A percentile compares a stretch with the other conserved stretches of the same genome.
Conservation (phyloP, 2,113 vertebrate species). For the Phalacrocorax pelagicus region DNA sequence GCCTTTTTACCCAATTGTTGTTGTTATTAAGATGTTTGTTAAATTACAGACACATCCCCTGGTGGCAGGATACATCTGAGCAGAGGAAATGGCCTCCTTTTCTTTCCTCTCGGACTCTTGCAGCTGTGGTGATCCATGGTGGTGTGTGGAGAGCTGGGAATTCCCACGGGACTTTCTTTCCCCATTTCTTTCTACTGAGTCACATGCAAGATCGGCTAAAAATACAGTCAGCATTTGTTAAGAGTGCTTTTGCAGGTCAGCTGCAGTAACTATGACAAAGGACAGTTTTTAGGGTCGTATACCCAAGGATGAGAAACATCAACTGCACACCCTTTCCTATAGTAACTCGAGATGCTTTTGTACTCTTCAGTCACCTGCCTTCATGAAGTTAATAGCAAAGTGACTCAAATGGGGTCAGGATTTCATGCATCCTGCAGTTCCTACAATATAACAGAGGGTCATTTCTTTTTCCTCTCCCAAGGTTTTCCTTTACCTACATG, state of each 20-base stretch:
- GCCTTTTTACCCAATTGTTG: neutral
- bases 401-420: neutral
- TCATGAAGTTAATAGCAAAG: neutral
- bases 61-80: neutral
- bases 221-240: neutral
- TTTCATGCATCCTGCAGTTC: neutral
- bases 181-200: slow-evolving; percentile 30
- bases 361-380: neutral
- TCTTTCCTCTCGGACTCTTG: neutral
- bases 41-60: neutral
- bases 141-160: neutral
- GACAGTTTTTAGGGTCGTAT: neutral
- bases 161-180: neutral
- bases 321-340: neutral
- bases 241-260: neutral
- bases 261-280: neutral
- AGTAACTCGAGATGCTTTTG: neutral
- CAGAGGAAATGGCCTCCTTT: slow-evolving; percentile 4
- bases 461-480: neutral
- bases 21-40: slow-evolving; percentile 9
- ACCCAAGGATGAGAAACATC: neutral
- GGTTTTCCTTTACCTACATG: neutral
- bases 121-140: neutral
- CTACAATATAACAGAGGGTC: neutral
- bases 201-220: slow-evolving; percentile 41